phyloP scores from a whole-genome alignment of 2,888 invertebrate species.

The Formica aserva region DNA sequence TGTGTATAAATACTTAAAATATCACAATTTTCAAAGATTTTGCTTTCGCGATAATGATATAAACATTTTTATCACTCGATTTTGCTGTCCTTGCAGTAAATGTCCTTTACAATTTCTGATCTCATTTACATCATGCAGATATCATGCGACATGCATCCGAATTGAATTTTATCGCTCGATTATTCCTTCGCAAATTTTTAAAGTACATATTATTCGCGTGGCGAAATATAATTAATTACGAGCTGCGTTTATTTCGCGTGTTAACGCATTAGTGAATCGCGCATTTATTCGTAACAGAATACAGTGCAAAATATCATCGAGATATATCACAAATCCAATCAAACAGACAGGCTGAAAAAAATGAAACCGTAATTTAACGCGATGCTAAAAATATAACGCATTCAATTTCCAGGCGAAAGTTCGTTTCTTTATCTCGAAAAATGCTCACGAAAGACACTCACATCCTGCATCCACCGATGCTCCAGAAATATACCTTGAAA shows the following conservation, averaged over 20 bases:
- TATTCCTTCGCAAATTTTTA: neutral
- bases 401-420: conserved; percentile 2
- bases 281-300: neutral
- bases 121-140: conserved; percentile 10
- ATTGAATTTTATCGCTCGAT: conserved; percentile 1
- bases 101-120: neutral
- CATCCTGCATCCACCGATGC: conserved; percentile 53
- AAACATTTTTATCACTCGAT: too few relatives aligned
- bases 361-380: neutral
- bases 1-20: neutral
- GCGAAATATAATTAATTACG: conserved; percentile 35
- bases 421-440: neutral
- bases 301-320: neutral
- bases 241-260: conserved; percentile 7
- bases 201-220: conserved; percentile 2
- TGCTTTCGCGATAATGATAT: too few relatives aligned
- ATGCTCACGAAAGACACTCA: conserved; percentile 11
- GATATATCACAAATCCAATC: conserved; percentile 14
- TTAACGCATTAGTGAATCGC: conserved; percentile 10
- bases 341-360: neutral
- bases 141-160: conserved; percentile 3
- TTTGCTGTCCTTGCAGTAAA: neutral
- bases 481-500: conserved; percentile 60
- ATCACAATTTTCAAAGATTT: neutral
- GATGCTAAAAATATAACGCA: neutral